A percentile compares a stretch with the other conserved stretches of the same genome.
phyloP scores from a whole-genome alignment of 2,888 invertebrate genomes.

The Drosophila paramelanica region DNA sequence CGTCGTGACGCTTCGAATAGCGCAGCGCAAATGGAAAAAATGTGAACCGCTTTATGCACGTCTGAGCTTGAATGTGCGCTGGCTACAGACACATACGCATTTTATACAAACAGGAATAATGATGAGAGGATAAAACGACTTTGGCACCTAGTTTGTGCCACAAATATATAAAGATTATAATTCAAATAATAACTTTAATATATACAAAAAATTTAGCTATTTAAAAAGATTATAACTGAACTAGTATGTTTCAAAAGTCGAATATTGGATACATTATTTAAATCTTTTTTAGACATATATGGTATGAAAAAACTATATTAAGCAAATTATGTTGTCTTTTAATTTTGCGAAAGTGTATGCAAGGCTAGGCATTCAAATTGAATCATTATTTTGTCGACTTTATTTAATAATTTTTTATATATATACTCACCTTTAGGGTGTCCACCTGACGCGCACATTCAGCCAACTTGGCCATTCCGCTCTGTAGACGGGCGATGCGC shows the following conservation, averaged over 20 bases:
- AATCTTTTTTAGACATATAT: neutral
- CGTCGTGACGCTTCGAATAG: constrained; percentile 48
- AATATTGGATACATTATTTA: neutral
- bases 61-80: constrained; percentile 1
- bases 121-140: constrained; percentile 8
- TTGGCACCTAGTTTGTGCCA: neutral
- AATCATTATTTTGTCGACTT: neutral
- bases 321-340: too few relatives aligned
- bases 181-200: too few relatives aligned
- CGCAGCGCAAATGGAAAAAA: constrained; percentile 29
- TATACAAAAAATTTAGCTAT: too few relatives aligned
- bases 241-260: neutral
- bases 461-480: constrained; percentile 94
- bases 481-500: constrained; percentile 93
- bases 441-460: constrained; percentile 95
- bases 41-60: constrained; percentile 8
- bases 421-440: constrained; percentile 89
- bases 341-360: too few relatives aligned
- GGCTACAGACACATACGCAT: constrained; percentile 17
- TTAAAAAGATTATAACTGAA: neutral
- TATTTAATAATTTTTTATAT: constrained; percentile 5
- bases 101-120: constrained; percentile 2
- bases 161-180: too few relatives aligned
- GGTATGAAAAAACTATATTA: too few relatives aligned
- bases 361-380: neutral